Evolutionary conservation across 2,888 invertebrate species (phyloP).

Genomic region (Meloe dianella): DNA sequence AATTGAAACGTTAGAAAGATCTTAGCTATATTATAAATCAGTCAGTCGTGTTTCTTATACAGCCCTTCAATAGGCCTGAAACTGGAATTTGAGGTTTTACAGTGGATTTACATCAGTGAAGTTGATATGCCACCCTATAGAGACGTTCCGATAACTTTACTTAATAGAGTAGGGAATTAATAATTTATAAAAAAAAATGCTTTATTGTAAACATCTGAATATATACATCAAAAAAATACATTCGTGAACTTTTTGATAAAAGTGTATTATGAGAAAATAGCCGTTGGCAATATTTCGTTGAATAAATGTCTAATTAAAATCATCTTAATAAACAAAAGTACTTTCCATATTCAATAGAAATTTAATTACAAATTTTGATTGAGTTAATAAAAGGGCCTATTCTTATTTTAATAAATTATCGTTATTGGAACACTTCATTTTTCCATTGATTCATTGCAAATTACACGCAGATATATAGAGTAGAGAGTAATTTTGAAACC

Average conservation of each 20-base stretch:
- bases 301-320: constrained; percentile 5
- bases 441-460: background rate
- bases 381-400: background rate
- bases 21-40: constrained; percentile 53
- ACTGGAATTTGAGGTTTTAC: constrained; percentile 56
- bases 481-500: constrained; percentile 14
- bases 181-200: background rate
- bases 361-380: constrained; percentile 26
- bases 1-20: constrained; percentile 22
- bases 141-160: background rate
- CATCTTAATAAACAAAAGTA: background rate
- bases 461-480: too few species aligned
- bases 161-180: background rate
- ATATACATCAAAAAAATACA: too few species aligned
- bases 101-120: constrained; percentile 56
- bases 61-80: constrained; percentile 48
- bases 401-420: constrained; percentile 27
- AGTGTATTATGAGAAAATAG: background rate
- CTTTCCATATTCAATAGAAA: constrained; percentile 26
- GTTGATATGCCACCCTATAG: constrained; percentile 40
- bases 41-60: constrained; percentile 50
- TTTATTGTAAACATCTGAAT: too few species aligned
- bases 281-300: background rate
- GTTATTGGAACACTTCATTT: constrained; percentile 21
- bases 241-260: too few species aligned